Conservation (phyloP, 2,888 invertebrate genomes). For the Malthinus flaveolus region DNA sequence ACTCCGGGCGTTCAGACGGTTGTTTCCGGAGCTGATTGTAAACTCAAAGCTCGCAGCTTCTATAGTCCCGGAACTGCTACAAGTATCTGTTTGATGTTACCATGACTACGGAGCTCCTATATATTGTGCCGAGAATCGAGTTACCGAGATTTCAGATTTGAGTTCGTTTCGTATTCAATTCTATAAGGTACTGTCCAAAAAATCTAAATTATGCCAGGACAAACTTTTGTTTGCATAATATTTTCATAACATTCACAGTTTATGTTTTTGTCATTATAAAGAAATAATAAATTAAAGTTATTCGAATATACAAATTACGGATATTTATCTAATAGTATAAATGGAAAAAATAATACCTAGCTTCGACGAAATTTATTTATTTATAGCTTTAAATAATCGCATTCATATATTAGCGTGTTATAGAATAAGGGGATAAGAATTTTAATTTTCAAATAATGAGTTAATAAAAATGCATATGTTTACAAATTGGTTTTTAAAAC, state of each 20-base stretch:
- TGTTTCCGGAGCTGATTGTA: conserved; percentile 51
- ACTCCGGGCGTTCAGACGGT: conserved; percentile 47
- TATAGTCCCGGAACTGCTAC: conserved; percentile 36
- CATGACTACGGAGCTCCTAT: conserved; percentile 34
- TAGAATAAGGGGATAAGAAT: conserved; percentile 13
- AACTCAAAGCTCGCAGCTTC: conserved; percentile 40
- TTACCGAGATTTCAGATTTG: conserved; percentile 13
- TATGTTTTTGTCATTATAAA: no score
- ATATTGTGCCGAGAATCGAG: conserved; percentile 10
- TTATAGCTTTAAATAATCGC: conserved; percentile 11
- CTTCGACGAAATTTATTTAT: conserved; percentile 12
- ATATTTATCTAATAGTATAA: not conserved
- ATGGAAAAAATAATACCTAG: not conserved
- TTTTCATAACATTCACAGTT: no score
- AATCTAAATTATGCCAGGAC: no score
- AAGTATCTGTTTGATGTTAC: conserved; percentile 42
- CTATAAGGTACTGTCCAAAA: not conserved
- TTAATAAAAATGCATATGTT: conserved; percentile 47
- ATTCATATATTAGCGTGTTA: conserved; percentile 13
- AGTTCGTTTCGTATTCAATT: conserved; percentile 9
- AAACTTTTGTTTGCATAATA: no score
- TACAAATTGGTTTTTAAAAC: conserved; percentile 39
- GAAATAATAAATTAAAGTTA: no score
- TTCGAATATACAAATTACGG: no score
- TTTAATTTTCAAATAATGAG: conserved; percentile 40